Evolutionary conservation across 2,888 invertebrate species (phyloP).

Genomic region (Drosophila anomalata): DNA sequence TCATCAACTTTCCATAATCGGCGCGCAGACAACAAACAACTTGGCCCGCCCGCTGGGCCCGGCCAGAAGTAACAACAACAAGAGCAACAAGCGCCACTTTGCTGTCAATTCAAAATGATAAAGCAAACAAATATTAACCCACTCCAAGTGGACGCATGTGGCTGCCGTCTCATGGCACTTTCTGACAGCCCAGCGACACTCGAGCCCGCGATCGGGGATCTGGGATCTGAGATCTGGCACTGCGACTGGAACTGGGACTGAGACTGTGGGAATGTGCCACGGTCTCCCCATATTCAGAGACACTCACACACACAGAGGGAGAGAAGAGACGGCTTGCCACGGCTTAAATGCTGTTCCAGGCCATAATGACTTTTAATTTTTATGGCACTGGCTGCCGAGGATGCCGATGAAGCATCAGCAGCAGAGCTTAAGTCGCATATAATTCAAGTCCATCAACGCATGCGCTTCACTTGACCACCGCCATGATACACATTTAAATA

Average conservation of each 20-base stretch:
- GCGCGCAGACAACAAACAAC: slow-evolving; percentile 78
- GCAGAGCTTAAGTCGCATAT: slow-evolving; percentile 78
- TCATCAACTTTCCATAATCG: slow-evolving; percentile 78
- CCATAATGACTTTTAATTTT: slow-evolving; percentile 81
- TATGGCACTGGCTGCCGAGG: slow-evolving; percentile 78
- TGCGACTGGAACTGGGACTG: slow-evolving; percentile 17
- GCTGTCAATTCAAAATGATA: slow-evolving; percentile 83
- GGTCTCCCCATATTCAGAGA: slow-evolving; percentile 48
- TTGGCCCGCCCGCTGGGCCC: slow-evolving; percentile 68
- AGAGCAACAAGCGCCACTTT: slow-evolving; percentile 83
- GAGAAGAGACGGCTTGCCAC: slow-evolving; percentile 31
- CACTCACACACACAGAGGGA: slow-evolving; percentile 21
- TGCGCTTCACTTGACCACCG: slow-evolving; percentile 73
- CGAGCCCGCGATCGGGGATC: slow-evolving; percentile 52
- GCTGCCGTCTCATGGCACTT: slow-evolving; percentile 77
- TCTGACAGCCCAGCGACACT: slow-evolving; percentile 76
- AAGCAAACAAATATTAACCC: slow-evolving; percentile 84
- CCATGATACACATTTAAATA: slow-evolving; percentile 81
- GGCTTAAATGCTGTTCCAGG: slow-evolving; percentile 79
- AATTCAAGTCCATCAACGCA: slow-evolving; percentile 81
- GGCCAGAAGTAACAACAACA: slow-evolving; percentile 50
- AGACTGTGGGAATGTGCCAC: slow-evolving; percentile 71
- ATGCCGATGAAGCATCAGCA: slow-evolving; percentile 61
- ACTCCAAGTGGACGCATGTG: slow-evolving; percentile 80
- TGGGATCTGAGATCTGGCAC: slow-evolving; percentile 14